Conservation (phyloP, 2,113 vertebrate genomes). For the Bubalus kerabau region DNA sequence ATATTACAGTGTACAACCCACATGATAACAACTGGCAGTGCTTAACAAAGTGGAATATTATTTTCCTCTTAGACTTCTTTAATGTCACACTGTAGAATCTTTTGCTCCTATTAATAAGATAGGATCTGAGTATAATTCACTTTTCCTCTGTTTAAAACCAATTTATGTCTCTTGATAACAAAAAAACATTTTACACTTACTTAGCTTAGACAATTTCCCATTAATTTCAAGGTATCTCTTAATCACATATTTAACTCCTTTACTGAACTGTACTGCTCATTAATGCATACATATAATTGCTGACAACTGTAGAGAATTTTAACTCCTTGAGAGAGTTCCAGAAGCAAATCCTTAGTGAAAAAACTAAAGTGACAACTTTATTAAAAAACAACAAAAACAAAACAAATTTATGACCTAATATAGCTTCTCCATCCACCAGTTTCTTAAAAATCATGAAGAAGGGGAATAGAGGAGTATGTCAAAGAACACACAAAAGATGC, state of each 20-base stretch:
- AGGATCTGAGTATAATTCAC: background rate
- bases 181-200: conserved; percentile 13
- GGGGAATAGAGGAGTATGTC: background rate
- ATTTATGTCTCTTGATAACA: background rate
- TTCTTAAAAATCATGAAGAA: background rate
- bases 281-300: conserved; percentile 63
- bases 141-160: conserved; percentile 12
- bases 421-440: background rate
- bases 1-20: background rate
- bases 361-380: conserved; percentile 52
- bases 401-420: background rate
- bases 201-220: conserved; percentile 58
- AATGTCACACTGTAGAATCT: background rate
- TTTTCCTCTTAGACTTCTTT: background rate
- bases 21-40: background rate
- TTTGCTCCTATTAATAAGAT: background rate
- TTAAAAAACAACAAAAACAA: background rate
- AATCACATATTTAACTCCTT: conserved; percentile 64
- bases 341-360: conserved; percentile 45
- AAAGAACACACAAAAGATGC: background rate
- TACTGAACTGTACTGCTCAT: conserved; percentile 55
- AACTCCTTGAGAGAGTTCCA: conserved; percentile 38
- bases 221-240: conserved; percentile 50
- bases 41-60: background rate
- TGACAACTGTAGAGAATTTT: conserved; percentile 59